Base-by-base conservation (phyloP, 1,140 invertebrate genomes). In the Drosophila aff. region DNA sequence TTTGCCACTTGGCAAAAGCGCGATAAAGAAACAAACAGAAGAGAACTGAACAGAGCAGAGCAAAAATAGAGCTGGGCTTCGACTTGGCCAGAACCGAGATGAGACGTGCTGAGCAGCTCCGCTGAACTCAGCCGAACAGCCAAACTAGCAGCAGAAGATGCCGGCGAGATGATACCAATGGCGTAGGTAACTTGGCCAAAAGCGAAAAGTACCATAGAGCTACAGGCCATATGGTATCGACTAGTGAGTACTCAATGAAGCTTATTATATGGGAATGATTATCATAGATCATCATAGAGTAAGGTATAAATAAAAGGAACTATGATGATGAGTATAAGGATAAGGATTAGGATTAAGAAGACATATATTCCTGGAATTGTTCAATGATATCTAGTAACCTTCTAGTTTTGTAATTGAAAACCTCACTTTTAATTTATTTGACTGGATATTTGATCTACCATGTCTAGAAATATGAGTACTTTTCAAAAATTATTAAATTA, bases 1-100 rank as follows among this genome's bases (percentile, higher is more conserved):
- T 92, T 92, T 92, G 81, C 76, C 89, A 92, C 91, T 92, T 91
- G 91, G 85, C 86, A 90, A 91, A 91, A 84, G 85, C 79, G 86
- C 79, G 86, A 92, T 91, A 92, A 92, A 92, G 83, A 92, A 91
- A 79, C 78, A 84, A 90, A 91, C 74, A 86, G 73, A 40, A 64
- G 53, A 69, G 49, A 76, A 61, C 60, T 50, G 59, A 78, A 58
- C 60, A 55, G 50, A 76, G 4, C 44, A 13, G 21, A 46, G 57
- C 60, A 44, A 57, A 61, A 58, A 58, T 58, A 55, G 52, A 62
- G 49, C 55, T 18, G 46, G 26, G 40, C 49, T 46, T 23, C 33
- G 33, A 46, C 63, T 46, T 46, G n/a, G 33, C 61, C 49, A 47
- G 31, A 43, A 46, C 28, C 31, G 28, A 21, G 57, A 50, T 33